Percentiles rank a stretch among this genome's conserved stretches.
Evolutionary conservation across 2,113 vertebrate genomes (phyloP).

Genomic region (Zosterops lateralis): DNA sequence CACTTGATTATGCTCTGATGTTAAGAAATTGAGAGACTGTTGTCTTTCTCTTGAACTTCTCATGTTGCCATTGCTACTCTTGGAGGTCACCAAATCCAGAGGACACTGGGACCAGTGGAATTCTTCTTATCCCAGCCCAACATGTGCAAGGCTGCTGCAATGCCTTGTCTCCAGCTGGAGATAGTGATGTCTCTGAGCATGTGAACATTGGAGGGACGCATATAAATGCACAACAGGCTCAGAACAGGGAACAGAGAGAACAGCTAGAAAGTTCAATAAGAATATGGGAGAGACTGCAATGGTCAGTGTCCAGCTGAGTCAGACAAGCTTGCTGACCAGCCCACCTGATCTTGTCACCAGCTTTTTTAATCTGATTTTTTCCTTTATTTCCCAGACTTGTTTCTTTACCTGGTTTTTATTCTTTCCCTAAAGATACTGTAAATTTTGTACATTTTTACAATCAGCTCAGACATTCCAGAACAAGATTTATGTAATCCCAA

Average conservation of each 20-base stretch:
- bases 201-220: fast-evolving
- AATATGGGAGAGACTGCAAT: neutral
- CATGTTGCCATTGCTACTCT: neutral
- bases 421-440: neutral
- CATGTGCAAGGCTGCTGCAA: neutral
- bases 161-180: neutral
- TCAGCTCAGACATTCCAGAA: neutral
- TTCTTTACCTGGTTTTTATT: neutral
- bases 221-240: neutral
- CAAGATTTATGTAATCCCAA: neutral
- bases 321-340: neutral
- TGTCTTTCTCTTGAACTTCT: neutral
- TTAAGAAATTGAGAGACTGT: neutral
- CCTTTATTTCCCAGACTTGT: neutral
- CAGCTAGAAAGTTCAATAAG: neutral
- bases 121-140: neutral
- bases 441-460: neutral
- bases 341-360: neutral
- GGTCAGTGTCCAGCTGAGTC: neutral
- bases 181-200: neutral
- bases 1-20: neutral
- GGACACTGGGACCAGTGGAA: neutral
- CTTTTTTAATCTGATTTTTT: neutral
- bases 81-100: neutral
- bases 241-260: neutral